A percentile compares a stretch with the other conserved stretches of the same genome.
These are phyloP conservation scores for Zapus hudsonius DNA, from an alignment of 2,113 vertebrate species.

Conservation along the genomic window DNA sequence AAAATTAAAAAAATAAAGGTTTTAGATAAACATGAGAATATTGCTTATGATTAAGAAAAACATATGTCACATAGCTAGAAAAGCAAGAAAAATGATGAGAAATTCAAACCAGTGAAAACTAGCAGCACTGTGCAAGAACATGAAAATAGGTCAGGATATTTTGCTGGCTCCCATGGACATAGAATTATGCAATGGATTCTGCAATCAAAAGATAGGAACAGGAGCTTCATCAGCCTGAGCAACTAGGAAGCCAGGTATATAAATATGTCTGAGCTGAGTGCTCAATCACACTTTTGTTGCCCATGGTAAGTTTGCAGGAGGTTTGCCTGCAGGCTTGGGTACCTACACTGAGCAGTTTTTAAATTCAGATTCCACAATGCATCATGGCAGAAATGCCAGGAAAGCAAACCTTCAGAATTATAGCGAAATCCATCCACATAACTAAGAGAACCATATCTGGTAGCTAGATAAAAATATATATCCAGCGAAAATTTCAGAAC, in stretches of 20 bases:
- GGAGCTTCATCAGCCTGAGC: not conserved
- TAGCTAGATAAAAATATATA: constrained; percentile 29
- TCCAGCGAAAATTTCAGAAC: constrained; percentile 25
- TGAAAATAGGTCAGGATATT: not conserved
- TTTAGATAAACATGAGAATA: not conserved
- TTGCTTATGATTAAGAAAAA: not conserved
- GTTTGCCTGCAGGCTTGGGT: not conserved
- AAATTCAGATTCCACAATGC: not conserved
- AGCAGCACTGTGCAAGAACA: not conserved
- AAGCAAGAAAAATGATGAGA: not conserved
- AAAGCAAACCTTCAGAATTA: constrained; percentile 15
- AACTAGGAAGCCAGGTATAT: not conserved
- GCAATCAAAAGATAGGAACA: not conserved
- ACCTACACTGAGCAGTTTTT: not conserved
- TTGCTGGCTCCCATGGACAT: not conserved
- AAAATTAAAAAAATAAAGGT: not conserved
- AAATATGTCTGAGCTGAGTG: not conserved
- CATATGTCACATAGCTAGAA: not conserved
- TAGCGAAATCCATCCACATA: not conserved
- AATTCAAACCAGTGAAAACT: not conserved
- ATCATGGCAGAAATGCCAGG: not conserved
- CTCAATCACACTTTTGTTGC: not conserved
- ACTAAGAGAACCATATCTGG: not conserved
- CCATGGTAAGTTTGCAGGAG: not conserved
- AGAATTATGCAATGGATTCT: not conserved